phyloP scores from a whole-genome alignment of 2,113 vertebrate species.

The Procapra przewalskii region DNA sequence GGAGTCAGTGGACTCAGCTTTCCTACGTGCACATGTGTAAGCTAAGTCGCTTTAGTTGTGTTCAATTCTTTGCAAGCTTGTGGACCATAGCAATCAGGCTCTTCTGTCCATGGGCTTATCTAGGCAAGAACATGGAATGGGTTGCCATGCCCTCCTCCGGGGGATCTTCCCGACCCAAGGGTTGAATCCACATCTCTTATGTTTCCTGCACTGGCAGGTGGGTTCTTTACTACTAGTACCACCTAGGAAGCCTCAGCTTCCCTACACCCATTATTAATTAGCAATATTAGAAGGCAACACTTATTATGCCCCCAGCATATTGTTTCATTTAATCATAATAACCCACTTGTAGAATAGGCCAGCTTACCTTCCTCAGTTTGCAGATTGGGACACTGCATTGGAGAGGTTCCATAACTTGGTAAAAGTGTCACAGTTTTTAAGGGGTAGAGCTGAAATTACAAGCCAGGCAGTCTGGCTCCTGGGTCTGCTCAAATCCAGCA shows the following conservation, averaged over 20 bases:
- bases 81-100: background rate
- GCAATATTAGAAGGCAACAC: background rate
- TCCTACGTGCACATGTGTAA: background rate
- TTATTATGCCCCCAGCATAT: background rate
- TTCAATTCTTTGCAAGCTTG: background rate
- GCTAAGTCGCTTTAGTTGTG: background rate
- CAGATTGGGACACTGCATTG: background rate
- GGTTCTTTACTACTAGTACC: background rate
- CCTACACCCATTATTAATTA: background rate
- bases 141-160: background rate
- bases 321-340: background rate
- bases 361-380: background rate
- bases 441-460: background rate
- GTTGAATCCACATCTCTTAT: background rate
- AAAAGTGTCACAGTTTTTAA: background rate
- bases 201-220: background rate
- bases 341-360: background rate
- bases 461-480: background rate
- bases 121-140: background rate
- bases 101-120: background rate
- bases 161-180: background rate
- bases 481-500: background rate
- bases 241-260: background rate
- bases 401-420: background rate
- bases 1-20: no score